Evolutionary conservation across 2,113 vertebrate genomes (phyloP).

Genomic region (Sceloporus undulatus): DNA sequence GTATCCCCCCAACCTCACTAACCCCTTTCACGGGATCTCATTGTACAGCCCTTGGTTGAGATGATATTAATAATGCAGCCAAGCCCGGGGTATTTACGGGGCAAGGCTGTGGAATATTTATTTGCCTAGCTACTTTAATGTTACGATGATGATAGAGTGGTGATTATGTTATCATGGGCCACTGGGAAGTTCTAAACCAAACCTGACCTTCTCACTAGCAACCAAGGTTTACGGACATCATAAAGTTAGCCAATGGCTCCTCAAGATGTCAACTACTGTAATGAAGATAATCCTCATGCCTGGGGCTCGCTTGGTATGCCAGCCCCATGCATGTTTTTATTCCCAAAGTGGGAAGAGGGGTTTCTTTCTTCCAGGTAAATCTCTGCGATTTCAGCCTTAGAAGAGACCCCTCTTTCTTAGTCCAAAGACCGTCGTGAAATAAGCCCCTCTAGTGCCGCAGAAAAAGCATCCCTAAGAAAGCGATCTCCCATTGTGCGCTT

Average conservation of each 20-base stretch:
- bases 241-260: constrained; percentile 12
- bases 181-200: constrained; percentile 57
- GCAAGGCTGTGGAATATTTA: constrained; percentile 49
- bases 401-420: not conserved
- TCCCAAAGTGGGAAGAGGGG: not conserved
- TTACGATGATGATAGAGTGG: constrained; percentile 57
- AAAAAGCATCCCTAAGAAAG: not conserved
- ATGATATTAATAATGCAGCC: constrained; percentile 64
- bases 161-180: constrained; percentile 67
- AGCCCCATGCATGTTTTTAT: not conserved
- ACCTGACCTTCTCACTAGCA: constrained; percentile 44
- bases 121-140: constrained; percentile 55
- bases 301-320: not conserved
- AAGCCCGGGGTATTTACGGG: constrained; percentile 49
- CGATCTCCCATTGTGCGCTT: not conserved
- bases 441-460: not conserved
- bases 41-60: constrained; percentile 32
- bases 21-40: constrained; percentile 14
- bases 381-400: constrained; percentile 10
- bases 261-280: constrained; percentile 44
- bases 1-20: not conserved
- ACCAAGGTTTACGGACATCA: not conserved
- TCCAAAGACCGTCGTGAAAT: not conserved
- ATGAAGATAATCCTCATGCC: constrained; percentile 30
- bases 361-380: not conserved